Conservation (phyloP, 2,113 vertebrate species). For the Lonchura striata region DNA sequence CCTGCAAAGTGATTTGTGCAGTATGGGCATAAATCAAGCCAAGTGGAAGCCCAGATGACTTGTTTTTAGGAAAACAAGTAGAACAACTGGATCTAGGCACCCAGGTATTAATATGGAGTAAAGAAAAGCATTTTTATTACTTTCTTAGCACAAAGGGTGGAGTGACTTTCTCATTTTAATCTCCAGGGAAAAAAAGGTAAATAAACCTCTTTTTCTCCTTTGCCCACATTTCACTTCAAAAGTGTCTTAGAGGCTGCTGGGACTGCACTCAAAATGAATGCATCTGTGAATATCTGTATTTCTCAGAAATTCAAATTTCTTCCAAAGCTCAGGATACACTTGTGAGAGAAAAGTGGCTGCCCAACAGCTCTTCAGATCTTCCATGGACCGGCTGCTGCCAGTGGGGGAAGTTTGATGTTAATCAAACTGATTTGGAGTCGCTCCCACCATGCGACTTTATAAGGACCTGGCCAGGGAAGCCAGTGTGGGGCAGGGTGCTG, state of each 20-base stretch:
- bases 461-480: neutral
- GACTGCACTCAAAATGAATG: neutral
- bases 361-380: conserved; percentile 41
- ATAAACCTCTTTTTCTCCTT: neutral
- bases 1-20: neutral
- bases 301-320: neutral
- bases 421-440: conserved; percentile 33
- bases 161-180: neutral
- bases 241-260: neutral
- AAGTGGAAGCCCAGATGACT: neutral
- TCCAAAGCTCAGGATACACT: neutral
- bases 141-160: neutral
- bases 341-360: neutral
- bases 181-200: neutral
- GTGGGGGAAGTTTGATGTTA: conserved; percentile 42
- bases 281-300: neutral
- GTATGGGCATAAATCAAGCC: neutral
- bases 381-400: conserved; percentile 31
- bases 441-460: rapidly evolving
- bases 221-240: neutral
- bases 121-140: neutral
- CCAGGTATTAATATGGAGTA: neutral
- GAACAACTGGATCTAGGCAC: neutral
- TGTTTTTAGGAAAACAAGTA: neutral
- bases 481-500: rapidly evolving